Percentiles rank a stretch among this genome's conserved stretches.
Conservation (phyloP, 2,113 vertebrate genomes). For the Raja brachyura region DNA sequence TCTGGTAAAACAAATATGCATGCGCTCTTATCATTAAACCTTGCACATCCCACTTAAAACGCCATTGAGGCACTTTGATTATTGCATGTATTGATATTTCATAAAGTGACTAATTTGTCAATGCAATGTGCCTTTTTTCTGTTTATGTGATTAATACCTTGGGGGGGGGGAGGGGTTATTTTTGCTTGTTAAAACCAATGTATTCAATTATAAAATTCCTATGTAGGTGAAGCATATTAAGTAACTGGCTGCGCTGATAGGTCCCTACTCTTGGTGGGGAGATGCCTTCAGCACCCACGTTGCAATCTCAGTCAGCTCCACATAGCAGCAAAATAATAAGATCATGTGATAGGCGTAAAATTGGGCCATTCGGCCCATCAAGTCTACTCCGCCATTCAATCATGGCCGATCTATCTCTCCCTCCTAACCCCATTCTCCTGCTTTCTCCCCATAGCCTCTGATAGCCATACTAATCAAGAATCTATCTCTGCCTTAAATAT, state of each 20-base stretch:
- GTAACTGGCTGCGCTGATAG: not conserved
- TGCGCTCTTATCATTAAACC: not conserved
- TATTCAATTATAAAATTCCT: not conserved
- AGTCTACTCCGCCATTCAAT: no score
- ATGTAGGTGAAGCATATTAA: not conserved
- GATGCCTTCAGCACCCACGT: no score
- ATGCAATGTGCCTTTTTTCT: not conserved
- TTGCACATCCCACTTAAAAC: not conserved
- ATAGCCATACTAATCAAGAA: no score
- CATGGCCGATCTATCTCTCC: no score
- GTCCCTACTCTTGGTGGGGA: not conserved
- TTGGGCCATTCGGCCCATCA: no score
- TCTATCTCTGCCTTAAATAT: no score
- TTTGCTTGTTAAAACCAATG: not conserved
- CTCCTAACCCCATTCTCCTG: no score
- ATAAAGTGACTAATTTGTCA: not conserved
- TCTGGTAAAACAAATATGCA: conserved; percentile 64
- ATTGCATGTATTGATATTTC: conserved; percentile 2
- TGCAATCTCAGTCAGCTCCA: not conserved
- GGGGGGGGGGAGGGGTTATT: not conserved
- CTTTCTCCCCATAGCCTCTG: no score
- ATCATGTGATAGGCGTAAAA: no score
- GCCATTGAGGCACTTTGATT: not conserved
- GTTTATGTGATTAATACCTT: not conserved
- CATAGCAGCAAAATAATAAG: not conserved